Evolutionary conservation across 1,140 invertebrate genomes (phyloP).

Genomic region (Ctenoplectra terminalis): DNA sequence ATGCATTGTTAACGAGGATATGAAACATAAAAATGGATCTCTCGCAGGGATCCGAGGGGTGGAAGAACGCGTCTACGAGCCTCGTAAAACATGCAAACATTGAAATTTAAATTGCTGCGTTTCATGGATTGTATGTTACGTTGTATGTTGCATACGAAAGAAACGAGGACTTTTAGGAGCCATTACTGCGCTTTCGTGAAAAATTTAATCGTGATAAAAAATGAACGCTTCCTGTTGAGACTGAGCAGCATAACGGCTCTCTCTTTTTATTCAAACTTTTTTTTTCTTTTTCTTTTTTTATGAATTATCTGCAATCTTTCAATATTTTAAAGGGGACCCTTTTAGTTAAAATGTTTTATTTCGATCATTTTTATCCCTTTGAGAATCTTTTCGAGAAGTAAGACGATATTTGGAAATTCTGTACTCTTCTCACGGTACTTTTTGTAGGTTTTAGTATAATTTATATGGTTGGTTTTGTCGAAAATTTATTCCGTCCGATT

Average conservation of each 20-base stretch:
- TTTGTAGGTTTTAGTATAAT: neutral
- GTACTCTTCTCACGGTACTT: neutral
- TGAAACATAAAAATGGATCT: neutral
- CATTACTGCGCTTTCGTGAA: slow-evolving; percentile 10
- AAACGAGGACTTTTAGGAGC: slow-evolving; percentile 1
- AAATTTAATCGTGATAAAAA: slow-evolving; percentile 31
- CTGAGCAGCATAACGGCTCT: neutral
- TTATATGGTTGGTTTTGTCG: neutral
- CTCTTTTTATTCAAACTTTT: neutral
- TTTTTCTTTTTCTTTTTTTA: neutral
- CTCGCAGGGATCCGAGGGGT: neutral
- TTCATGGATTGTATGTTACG: slow-evolving; percentile 13
- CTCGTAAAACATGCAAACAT: slow-evolving; percentile 18
- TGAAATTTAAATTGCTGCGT: slow-evolving; percentile 12
- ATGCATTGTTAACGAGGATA: slow-evolving; percentile 15
- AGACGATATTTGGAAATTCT: neutral
- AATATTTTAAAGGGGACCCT: no score
- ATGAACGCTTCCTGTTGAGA: slow-evolving; percentile 4
- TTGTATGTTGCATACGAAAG: neutral
- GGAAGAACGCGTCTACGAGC: no score
- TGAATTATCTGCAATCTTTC: neutral
- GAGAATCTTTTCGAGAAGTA: neutral
- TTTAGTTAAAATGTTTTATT: neutral
- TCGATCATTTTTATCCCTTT: neutral
- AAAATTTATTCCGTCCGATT: slow-evolving; percentile 8